These are phyloP conservation scores for Zoanthus sociatus DNA, from an alignment of 92 coral and sea anemone species.

Conservation along the genomic window DNA sequence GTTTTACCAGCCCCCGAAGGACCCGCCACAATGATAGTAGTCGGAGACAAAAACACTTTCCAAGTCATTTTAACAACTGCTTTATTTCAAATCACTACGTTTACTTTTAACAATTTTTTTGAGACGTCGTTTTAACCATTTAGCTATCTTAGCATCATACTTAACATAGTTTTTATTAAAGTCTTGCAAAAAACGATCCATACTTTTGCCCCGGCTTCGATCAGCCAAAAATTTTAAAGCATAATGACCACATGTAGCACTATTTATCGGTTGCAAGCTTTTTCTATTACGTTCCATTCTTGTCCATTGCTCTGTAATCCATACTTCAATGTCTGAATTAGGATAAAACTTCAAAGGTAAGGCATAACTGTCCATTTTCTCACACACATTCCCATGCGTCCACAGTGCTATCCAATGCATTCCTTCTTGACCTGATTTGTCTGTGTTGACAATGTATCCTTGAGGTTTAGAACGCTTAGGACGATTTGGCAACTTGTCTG, in stretches of 20 bases:
- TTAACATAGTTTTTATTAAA: not conserved
- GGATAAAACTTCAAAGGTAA: not conserved
- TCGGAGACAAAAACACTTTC: not conserved
- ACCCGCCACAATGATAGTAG: not conserved
- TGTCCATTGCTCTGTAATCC: not conserved
- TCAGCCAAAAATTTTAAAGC: not conserved
- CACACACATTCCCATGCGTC: not conserved
- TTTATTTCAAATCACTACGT: too few species aligned
- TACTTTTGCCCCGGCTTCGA: not conserved
- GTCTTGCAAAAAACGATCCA: not conserved
- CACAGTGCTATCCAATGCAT: slow-evolving; percentile 6
- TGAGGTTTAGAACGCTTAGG: not conserved
- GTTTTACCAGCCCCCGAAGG: not conserved
- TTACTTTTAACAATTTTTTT: too few species aligned
- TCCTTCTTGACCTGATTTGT: not conserved
- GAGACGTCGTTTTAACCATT: not conserved
- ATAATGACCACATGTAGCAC: not conserved
- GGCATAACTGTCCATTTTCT: not conserved
- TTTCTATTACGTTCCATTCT: not conserved
- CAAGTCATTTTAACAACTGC: too few species aligned
- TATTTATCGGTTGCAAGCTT: not conserved
- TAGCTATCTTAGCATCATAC: not conserved
- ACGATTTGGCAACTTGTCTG: not conserved
- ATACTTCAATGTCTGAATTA: not conserved
- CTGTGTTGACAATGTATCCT: not conserved